Conservation (phyloP, 2,113 vertebrate genomes). For the Bujurquina vittata region DNA sequence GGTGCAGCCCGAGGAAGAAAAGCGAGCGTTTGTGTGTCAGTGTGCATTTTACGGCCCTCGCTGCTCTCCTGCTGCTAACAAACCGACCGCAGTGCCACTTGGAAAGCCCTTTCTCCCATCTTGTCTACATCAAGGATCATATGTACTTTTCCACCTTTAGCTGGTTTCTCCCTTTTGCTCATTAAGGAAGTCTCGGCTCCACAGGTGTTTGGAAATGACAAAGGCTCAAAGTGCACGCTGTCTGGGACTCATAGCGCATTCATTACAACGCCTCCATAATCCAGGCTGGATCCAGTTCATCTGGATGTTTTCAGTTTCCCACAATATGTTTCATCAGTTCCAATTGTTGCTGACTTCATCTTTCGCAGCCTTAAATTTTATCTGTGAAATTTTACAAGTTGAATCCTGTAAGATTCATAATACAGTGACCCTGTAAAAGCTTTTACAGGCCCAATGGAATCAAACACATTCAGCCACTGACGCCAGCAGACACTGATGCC, state of each 20-base stretch:
- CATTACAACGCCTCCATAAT: too few relatives aligned
- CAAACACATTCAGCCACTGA: too few relatives aligned
- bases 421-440: too few relatives aligned
- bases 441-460: too few relatives aligned
- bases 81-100: constrained; percentile 30
- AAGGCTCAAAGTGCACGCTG: not conserved
- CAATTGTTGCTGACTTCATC: too few relatives aligned
- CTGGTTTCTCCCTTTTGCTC: not conserved
- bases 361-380: too few relatives aligned
- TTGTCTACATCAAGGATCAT: constrained; percentile 29
- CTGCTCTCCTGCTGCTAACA: constrained; percentile 21
- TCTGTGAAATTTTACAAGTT: too few relatives aligned
- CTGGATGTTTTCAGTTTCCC: too few relatives aligned
- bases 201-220: not conserved
- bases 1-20: constrained; percentile 12
- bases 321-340: too few relatives aligned
- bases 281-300: too few relatives aligned
- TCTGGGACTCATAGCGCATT: not conserved
- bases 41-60: constrained; percentile 42
- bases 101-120: constrained; percentile 10
- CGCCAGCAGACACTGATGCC: too few relatives aligned
- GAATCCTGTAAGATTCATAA: too few relatives aligned
- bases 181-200: not conserved
- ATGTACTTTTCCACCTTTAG: constrained; percentile 28
- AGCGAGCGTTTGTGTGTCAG: constrained; percentile 48